phyloP scores from a whole-genome alignment of 1,140 invertebrate genomes.

The Drosophila navojoa region DNA sequence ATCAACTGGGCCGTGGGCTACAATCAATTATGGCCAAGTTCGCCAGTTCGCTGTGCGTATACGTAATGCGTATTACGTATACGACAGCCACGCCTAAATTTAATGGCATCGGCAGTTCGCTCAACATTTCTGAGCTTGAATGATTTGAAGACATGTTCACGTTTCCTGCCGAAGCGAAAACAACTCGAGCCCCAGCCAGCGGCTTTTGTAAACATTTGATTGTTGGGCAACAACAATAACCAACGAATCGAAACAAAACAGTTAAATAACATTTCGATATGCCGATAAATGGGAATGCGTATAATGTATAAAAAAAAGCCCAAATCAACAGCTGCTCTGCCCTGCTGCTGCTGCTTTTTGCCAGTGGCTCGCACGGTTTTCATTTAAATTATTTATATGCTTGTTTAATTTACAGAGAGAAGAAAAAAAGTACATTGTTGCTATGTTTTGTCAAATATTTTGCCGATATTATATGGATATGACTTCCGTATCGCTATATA shows the following conservation, averaged over 20 bases:
- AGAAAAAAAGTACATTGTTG: conserved; percentile 45
- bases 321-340: conserved; percentile 48
- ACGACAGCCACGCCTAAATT: conserved; percentile 37
- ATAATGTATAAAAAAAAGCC: conserved; percentile 14
- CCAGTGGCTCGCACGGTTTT: conserved; percentile 52
- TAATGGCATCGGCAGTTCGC: conserved; percentile 5
- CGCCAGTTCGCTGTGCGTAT: conserved; percentile 1
- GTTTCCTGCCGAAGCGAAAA: conserved; percentile 46
- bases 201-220: not conserved
- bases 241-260: conserved; percentile 11
- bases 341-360: conserved; percentile 15
- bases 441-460: conserved; percentile 28
- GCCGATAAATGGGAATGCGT: conserved; percentile 10
- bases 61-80: conserved; percentile 12
- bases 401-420: conserved; percentile 49
- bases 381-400: conserved; percentile 56
- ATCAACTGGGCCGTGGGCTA: not conserved
- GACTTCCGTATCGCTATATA: not conserved
- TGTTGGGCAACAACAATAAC: not conserved
- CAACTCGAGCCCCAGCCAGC: not conserved
- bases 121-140: conserved; percentile 37
- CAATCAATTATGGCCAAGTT: conserved; percentile 30
- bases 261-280: conserved; percentile 32
- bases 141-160: conserved; percentile 60
- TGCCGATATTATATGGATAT: conserved; percentile 4